phyloP scores from a whole-genome alignment of 2,797 vertebrate species.

The Gouania willdenowi region DNA sequence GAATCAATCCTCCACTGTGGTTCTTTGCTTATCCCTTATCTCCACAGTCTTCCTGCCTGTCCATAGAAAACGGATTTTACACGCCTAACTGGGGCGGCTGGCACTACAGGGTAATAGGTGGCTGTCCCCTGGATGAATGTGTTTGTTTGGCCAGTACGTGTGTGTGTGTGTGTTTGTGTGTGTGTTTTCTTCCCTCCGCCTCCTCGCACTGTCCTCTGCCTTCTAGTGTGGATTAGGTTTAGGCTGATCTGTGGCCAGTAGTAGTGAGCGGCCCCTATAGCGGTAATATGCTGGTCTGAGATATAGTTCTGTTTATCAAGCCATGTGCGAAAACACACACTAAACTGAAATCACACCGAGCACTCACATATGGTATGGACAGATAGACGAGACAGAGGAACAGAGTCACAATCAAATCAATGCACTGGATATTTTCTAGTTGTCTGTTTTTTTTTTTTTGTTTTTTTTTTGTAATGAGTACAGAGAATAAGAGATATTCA shows the following conservation, averaged over 20 bases:
- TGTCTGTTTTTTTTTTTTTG: too few species aligned
- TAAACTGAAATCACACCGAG: slow-evolving; percentile 31
- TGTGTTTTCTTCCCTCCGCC: not conserved
- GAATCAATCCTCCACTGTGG: slow-evolving; percentile 42
- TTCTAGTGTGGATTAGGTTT: slow-evolving; percentile 72
- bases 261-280: slow-evolving; percentile 57
- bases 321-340: slow-evolving; percentile 5
- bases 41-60: slow-evolving; percentile 62
- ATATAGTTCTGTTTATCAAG: slow-evolving; percentile 44
- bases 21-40: slow-evolving; percentile 62
- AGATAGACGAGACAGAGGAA: slow-evolving; percentile 37
- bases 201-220: slow-evolving; percentile 44
- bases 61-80: slow-evolving; percentile 70
- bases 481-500: slow-evolving; percentile 9
- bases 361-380: slow-evolving; percentile 29
- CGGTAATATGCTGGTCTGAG: slow-evolving; percentile 53
- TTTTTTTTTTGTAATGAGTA: slow-evolving; percentile 13
- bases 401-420: slow-evolving; percentile 27
- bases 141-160: slow-evolving; percentile 16
- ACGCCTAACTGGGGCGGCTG: slow-evolving; percentile 62
- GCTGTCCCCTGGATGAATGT: slow-evolving; percentile 58
- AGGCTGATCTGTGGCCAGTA: slow-evolving; percentile 62
- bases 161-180: slow-evolving; percentile 32
- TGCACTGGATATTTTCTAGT: too few species aligned
- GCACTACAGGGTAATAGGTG: slow-evolving; percentile 64